Percentiles rank a stretch among this genome's conserved stretches.
phyloP scores from a whole-genome alignment of 2,797 vertebrate species.

The Tympanoctomys barrerae region DNA sequence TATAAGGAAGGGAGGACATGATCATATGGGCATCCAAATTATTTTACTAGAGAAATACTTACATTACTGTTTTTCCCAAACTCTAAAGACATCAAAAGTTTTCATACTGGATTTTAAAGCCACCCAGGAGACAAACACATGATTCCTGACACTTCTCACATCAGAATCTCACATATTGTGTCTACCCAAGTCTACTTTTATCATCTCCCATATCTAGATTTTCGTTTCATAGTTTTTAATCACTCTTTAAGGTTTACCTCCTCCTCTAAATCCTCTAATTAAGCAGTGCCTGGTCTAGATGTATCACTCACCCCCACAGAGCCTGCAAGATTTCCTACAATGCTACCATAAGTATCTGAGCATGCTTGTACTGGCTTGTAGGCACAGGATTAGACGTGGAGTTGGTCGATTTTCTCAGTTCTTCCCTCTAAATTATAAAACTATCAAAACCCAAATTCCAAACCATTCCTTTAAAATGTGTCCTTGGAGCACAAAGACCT shows the following conservation, averaged over 20 bases:
- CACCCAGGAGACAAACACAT: background rate
- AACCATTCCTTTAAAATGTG: constrained; percentile 12
- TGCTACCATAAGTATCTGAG: constrained; percentile 55
- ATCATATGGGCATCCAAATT: constrained; percentile 8
- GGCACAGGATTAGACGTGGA: constrained; percentile 49
- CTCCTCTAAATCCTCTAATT: constrained; percentile 76
- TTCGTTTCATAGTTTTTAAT: constrained; percentile 72
- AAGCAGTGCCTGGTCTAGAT: constrained; percentile 72
- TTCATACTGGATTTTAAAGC: background rate
- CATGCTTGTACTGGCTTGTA: constrained; percentile 65
- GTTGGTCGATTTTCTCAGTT: constrained; percentile 50
- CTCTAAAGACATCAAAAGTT: constrained; percentile 40
- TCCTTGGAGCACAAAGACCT: constrained; percentile 36
- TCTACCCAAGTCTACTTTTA: constrained; percentile 37
- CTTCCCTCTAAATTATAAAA: constrained; percentile 70
- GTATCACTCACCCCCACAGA: constrained; percentile 63
- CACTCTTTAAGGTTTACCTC: constrained; percentile 69
- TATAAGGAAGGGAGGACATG: constrained; percentile 31
- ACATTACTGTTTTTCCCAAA: constrained; percentile 27
- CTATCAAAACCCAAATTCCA: background rate
- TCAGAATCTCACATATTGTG: background rate
- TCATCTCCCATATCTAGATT: constrained; percentile 66
- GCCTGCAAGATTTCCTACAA: constrained; percentile 52
- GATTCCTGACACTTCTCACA: constrained; percentile 40
- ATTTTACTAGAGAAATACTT: constrained; percentile 57